Base-by-base conservation (phyloP, 2,113 vertebrate genomes). In the Alligator sinensis region DNA sequence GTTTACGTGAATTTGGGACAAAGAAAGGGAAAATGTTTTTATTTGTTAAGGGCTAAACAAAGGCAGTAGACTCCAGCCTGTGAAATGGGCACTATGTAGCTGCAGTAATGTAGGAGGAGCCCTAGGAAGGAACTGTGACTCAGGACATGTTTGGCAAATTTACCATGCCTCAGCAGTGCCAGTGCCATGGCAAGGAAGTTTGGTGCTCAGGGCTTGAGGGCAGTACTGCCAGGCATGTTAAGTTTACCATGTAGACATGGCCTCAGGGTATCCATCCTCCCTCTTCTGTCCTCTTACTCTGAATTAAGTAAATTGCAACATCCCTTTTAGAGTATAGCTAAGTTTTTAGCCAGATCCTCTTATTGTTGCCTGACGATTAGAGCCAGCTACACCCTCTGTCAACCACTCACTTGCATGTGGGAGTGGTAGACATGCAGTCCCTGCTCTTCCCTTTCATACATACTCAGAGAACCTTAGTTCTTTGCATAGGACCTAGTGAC, bases 281-380 rank as follows among this genome's bases (percentile, higher is more conserved):
- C 34, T 47, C 34, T 74, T 74, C 11, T 74, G 34, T 38, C 70
- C 11, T 70, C 18, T 74, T 47, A 22, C 24, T 19, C 34, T 74
- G 34, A 6, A 22, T 74, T 11, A 74, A 74, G 70, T 72, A 47
- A 72, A 22, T 74, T 47, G 34, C 21, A 47, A 47, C 70, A 74
- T 74, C 70, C 34, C 34, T 38, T 74, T 74, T 13, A 27, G 5
- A 28, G 17, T 66, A 16, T 28, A 85, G 22, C 9, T 91, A 79
- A 3, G 22, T 2, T 17, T 8, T 9, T 28, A 18, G 13, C 0
- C 1, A 88, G 76, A 70, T 64, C 8, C 13, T 18, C 7, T 89
- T 60, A 63, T 24, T 11, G 21, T 22, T 79, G 66, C 12, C 3
- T 5, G 1, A 21, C 54, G 25, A 88, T 38, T 1, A 3, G 16